phyloP scores from a whole-genome alignment of 1,140 invertebrate genomes.

The Rhopalosiphum maidis region DNA sequence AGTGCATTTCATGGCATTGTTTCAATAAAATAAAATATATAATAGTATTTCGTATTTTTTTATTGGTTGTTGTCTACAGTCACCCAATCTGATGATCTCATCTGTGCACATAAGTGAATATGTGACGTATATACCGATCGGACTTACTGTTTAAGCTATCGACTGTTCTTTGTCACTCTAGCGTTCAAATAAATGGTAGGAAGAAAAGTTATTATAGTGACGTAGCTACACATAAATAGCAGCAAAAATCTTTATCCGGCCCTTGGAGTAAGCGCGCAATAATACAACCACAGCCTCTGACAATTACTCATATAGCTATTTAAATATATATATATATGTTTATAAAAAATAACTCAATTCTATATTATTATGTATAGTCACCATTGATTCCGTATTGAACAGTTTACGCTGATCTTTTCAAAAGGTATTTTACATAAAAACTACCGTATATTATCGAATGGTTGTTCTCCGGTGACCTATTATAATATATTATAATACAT shows the following conservation, averaged over 20 bases:
- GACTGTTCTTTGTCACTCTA: background rate
- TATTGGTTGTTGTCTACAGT: background rate
- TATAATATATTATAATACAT: background rate
- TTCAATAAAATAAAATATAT: background rate
- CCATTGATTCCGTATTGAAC: background rate
- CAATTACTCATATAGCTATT: background rate
- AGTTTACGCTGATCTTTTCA: background rate
- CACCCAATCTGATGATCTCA: background rate
- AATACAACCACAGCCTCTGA: background rate
- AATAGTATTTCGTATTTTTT: background rate
- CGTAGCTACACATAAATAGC: background rate
- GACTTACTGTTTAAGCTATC: background rate
- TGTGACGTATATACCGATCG: background rate
- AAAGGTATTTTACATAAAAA: background rate
- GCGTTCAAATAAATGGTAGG: background rate
- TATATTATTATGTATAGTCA: background rate
- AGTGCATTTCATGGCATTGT: background rate
- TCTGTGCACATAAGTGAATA: background rate
- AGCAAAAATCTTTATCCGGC: background rate
- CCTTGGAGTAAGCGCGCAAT: background rate
- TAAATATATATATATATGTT: too few relatives aligned
- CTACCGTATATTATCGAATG: background rate
- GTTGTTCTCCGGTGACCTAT: background rate
- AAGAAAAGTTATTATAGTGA: background rate
- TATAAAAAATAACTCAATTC: background rate